A percentile compares a stretch with the other conserved stretches of the same genome.
Conservation (phyloP, 2,113 vertebrate genomes). For the Rafetus swinhoei region DNA sequence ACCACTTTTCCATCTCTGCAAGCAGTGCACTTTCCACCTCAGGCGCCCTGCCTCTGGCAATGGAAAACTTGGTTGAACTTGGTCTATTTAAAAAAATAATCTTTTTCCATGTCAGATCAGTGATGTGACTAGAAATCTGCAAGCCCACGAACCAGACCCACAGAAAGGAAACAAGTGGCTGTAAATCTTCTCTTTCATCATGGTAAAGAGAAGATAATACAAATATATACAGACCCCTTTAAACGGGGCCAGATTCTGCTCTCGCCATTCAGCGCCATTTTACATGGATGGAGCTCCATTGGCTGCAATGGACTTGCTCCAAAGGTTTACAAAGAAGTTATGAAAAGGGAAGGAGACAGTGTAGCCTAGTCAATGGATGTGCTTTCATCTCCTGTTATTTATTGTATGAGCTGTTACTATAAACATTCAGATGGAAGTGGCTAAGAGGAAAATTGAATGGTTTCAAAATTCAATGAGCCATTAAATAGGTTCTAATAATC, state of each 20-base stretch:
- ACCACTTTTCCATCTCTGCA: neutral
- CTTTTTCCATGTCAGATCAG: neutral
- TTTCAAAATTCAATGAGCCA: constrained; percentile 61
- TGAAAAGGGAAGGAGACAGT: neutral
- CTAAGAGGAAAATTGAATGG: constrained; percentile 61
- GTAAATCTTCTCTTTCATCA: constrained; percentile 68
- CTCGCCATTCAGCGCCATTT: constrained; percentile 50
- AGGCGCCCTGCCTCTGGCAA: neutral
- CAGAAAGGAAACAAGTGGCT: constrained; percentile 46
- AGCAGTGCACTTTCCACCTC: neutral
- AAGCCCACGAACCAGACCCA: constrained; percentile 46
- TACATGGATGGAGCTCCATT: constrained; percentile 52
- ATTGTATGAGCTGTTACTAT: neutral
- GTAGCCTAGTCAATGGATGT: constrained; percentile 28
- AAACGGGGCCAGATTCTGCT: constrained; percentile 42
- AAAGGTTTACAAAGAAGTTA: constrained; percentile 49
- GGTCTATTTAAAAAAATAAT: constrained; percentile 19
- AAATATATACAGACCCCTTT: constrained; percentile 67
- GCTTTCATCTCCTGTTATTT: constrained; percentile 48
- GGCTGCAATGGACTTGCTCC: constrained; percentile 46
- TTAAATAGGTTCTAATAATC: constrained; percentile 69
- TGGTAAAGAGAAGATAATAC: constrained; percentile 47
- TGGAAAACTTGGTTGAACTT: neutral
- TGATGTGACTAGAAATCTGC: constrained; percentile 9
- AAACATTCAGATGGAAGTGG: constrained; percentile 63